Evolutionary conservation across 1,140 invertebrate genomes (phyloP), one percentile per base, ranked within the genome.

Genomic region (Gonioctena quinquepunctata): DNA sequence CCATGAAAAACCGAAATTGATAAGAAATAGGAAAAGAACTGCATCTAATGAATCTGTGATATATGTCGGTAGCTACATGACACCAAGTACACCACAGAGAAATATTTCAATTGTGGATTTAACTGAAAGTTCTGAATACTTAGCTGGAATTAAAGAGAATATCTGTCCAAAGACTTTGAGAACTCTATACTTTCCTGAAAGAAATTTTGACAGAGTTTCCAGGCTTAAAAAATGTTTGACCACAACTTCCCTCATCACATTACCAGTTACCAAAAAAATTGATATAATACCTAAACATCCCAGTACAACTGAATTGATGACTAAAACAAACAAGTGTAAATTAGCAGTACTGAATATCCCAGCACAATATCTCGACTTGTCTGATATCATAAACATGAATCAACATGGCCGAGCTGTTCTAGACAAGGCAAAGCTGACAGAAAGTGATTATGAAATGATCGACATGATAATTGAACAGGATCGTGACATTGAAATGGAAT

Each of bases 361-460:
- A 27, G 23, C 19, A 16, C 5, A 42, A 28, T 27, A 61, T 27
- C 59, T 61, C 3, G 27, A 61, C 3, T n/a, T 4, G 4, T 28
- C 59, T 11, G 27, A 33, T 13, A 11, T 56, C 11, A 16, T 11
- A 19, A 42, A 18, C 11, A n/a, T 27, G n/a, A 16, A n/a, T 28
- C n/a, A 2, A n/a, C n/a, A 28, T 1, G 23, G 11, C 1, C 7
- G 19, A 21, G 25, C 11, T 57, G 21, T 22, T 22, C 22, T 57
- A 21, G 54, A 57, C 2, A 61, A 61, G 18, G 23, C 27, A 27
- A 61, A 28, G n/a, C 27, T 61, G n/a, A 33, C 8, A n/a, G 16
- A 8, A 27, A 61, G 23, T 28, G 59, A 61, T 8, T 61, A 61
- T 25, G 16, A 61, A 61, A 61, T 61, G 59, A 61, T 61, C n/a